Conservation (phyloP, 2,113 vertebrate species). For the Herpailurus yagouaroundi region DNA sequence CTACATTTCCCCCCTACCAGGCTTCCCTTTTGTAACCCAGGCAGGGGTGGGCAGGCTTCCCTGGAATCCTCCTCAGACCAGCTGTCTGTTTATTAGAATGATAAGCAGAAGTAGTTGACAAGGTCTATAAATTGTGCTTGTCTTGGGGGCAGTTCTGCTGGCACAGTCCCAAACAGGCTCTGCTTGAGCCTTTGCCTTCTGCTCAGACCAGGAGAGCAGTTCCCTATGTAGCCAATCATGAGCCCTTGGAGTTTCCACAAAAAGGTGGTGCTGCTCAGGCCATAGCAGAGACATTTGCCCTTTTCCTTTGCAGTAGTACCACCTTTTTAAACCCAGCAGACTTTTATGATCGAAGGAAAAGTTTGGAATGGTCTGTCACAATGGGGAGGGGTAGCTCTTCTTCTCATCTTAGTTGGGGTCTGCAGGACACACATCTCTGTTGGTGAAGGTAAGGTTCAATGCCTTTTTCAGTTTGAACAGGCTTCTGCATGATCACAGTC, state of each 20-base stretch:
- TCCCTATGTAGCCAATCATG: neutral
- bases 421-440: neutral
- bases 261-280: neutral
- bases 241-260: neutral
- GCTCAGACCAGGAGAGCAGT: neutral
- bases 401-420: neutral
- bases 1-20: neutral
- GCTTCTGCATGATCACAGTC: neutral
- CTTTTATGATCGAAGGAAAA: neutral
- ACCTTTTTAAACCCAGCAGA: neutral
- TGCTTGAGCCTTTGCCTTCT: neutral
- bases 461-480: neutral
- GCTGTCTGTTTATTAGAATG: neutral
- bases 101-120: neutral
- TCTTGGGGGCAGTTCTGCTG: neutral
- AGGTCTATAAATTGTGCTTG: neutral
- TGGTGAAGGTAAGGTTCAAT: neutral
- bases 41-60: neutral
- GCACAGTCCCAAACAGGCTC: neutral
- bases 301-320: neutral
- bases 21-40: neutral
- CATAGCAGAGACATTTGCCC: neutral
- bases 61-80: neutral
- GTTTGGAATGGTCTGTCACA: neutral
- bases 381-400: neutral